Percentiles rank a stretch among this genome's conserved stretches.
These are phyloP conservation scores for Antheraea yamamai DNA, from an alignment of 2,888 invertebrate species.

Conservation along the genomic window DNA sequence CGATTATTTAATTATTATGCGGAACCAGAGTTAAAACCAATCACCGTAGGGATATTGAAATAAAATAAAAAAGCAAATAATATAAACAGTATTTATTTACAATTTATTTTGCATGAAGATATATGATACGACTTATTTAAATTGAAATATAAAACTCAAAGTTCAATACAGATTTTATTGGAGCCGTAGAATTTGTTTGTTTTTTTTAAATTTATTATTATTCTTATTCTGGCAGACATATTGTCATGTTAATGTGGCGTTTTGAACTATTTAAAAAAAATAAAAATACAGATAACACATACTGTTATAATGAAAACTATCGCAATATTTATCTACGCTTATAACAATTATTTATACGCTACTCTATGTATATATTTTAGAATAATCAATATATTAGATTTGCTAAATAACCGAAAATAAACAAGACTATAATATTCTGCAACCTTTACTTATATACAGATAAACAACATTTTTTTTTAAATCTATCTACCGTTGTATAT, in stretches of 20 bases:
- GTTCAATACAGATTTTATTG: neutral
- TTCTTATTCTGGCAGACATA: neutral
- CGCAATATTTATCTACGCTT: neutral
- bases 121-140: neutral
- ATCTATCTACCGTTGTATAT: constrained; percentile 2
- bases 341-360: neutral
- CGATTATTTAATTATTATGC: neutral
- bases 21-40: neutral
- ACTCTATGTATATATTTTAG: neutral
- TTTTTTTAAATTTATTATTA: neutral
- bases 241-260: neutral
- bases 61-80: neutral
- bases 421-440: neutral
- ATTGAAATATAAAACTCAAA: neutral
- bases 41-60: neutral
- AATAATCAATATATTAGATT: neutral
- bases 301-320: neutral
- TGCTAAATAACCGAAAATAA: neutral
- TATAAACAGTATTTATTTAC: constrained; percentile 13
- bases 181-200: neutral
- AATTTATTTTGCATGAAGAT: constrained; percentile 1
- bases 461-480: neutral
- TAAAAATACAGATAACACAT: neutral
- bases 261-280: neutral
- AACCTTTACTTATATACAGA: neutral